Conservation (phyloP, 2,113 vertebrate genomes). For the Nycticryphes semicollaris region DNA sequence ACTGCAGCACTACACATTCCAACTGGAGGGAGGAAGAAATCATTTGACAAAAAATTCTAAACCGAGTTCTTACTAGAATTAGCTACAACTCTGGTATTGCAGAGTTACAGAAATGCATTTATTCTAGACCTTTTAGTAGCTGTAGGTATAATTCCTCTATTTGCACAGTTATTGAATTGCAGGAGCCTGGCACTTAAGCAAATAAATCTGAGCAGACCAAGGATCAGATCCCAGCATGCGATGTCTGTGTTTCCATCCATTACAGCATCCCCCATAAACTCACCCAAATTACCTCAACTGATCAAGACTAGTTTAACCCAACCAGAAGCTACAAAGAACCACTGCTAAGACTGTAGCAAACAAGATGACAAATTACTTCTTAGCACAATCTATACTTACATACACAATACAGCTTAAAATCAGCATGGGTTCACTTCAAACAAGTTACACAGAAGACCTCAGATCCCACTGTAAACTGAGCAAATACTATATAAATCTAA, state of each 20-base stretch:
- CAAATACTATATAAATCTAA: neutral
- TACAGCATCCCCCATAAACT: neutral
- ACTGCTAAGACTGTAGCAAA: neutral
- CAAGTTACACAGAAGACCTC: neutral
- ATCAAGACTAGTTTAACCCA: neutral
- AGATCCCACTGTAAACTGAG: neutral
- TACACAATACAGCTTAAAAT: neutral
- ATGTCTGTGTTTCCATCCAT: neutral
- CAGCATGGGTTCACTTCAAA: neutral
- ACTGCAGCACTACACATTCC: neutral
- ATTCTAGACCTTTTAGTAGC: neutral
- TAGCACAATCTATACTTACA: neutral
- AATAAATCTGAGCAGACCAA: neutral
- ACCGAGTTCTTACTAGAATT: neutral
- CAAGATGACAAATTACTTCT: neutral
- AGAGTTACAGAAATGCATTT: neutral
- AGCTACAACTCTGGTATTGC: neutral
- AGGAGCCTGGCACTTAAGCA: neutral
- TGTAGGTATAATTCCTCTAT: neutral
- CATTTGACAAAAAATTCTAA: neutral
- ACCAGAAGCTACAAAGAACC: neutral
- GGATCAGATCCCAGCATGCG: no score
- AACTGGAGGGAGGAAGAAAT: neutral
- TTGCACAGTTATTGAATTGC: accelerated
- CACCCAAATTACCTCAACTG: neutral